A percentile compares a stretch with the other conserved stretches of the same genome.
phyloP scores from a whole-genome alignment of 2,113 vertebrate genomes.

The Chrysochloris asiatica region DNA sequence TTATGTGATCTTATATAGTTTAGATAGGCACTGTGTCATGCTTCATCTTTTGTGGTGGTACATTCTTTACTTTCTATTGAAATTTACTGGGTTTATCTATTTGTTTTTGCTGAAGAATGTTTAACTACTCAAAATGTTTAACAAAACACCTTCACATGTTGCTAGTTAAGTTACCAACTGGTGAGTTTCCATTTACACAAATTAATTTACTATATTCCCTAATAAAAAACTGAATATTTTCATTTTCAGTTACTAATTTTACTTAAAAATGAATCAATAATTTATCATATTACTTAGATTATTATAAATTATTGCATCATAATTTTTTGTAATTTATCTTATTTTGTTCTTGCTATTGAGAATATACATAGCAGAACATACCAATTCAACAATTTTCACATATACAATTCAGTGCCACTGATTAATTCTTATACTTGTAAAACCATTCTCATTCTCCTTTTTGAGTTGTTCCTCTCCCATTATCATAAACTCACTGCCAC shows the following conservation, averaged over 20 bases:
- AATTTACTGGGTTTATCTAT: not conserved
- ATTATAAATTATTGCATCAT: not conserved
- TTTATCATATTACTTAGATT: not conserved
- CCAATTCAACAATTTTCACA: not conserved
- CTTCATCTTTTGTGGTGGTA: not conserved
- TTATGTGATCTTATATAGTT: conserved; percentile 30
- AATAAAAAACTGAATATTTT: not conserved
- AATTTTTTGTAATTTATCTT: not conserved
- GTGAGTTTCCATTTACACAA: not conserved
- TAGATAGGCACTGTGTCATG: not conserved
- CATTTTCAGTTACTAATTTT: not conserved
- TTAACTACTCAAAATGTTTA: conserved; percentile 15
- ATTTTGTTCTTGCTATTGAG: not conserved
- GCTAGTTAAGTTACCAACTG: not conserved
- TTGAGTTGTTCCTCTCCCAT: not conserved
- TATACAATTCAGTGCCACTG: not conserved
- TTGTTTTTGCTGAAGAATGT: not conserved
- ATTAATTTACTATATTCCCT: not conserved
- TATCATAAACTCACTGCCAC: not conserved
- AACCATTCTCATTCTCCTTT: not conserved
- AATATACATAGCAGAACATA: not conserved
- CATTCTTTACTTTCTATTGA: conserved; percentile 2
- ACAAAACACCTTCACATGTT: not conserved
- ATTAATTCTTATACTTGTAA: not conserved
- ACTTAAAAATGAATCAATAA: conserved; percentile 13